Evolutionary conservation across 2,888 invertebrate species (phyloP), one percentile per base, ranked within the genome.

Genomic region (Sceliomorpha sp.): DNA sequence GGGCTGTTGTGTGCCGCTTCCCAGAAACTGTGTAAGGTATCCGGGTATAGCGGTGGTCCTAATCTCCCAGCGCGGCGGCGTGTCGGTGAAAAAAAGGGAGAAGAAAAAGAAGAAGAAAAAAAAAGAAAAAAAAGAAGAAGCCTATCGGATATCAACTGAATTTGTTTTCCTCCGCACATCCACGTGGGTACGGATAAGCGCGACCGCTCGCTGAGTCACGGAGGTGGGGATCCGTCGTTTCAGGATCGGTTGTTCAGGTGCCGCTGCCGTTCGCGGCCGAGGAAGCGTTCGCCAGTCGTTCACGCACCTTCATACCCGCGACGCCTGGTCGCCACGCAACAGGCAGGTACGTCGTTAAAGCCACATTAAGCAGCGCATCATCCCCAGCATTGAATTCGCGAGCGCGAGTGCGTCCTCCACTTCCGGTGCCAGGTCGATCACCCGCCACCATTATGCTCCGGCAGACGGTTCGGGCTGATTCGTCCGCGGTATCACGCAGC

Each of bases 281-380:
- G 42, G 73, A 66, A 74, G 69, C 74, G 73, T 72, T 72, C 79
- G 74, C 74, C 80, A 86, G 86, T 86, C 81, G 83, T 83, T 77
- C 81, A 82, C 80, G 82, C 79, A 83, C 81, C 80, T 79, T 80
- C 83, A 79, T 79, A 80, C 79, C 76, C 80, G 80, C 73, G 78
- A 72, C 72, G 74, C 69, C 70, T 72, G 66, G 60, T 62, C 62
- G 70, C 58, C 71, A 48, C 63, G 42, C 47, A 42, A 48, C 34
- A 55, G 51, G 56, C 72, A 67, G 72, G 72, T 72, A 72, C 69
- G 70, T 72, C 45, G 45, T n/a, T 36, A 6, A 45, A 50, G 29
- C 26, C 6, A 36, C 27, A 27, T 20, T 13, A 9, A 31, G 10
- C 20, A 14, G 14, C 6, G 14, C 44, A 1, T 8, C 34, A n/a